Evolutionary conservation across 1,140 invertebrate genomes (phyloP), one percentile per base, ranked within the genome.

Genomic region (Heterodera carotae): DNA sequence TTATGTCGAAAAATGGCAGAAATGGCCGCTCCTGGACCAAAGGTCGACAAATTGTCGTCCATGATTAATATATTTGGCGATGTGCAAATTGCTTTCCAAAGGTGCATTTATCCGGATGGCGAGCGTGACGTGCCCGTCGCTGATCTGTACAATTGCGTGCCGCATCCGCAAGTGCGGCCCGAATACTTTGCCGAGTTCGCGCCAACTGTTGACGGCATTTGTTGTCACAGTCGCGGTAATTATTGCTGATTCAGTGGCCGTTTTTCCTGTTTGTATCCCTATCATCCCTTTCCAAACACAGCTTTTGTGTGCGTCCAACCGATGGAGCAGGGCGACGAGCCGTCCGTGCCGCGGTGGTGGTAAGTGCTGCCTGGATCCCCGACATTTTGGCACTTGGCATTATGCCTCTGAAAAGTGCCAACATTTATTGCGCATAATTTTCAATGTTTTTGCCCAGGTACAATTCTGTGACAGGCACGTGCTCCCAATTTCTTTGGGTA

Each of bases 281-380:
- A 39, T 39, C 39, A 34, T 74, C 79, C 69, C 48, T 31, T 10
- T 75, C 25, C 25, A 34, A 29, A 76, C 53, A n/a, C 15, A 77
- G 85, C 84, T 6, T 86, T 86, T 69, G 83, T 86, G 22, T 86
- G 84, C 73, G 76, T 84, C 34, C 85, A 85, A 68, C 84, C 85
- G 7, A 78, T 87, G 79, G 84, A 85, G 76, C 86, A 85, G 34
- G 84, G 84, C 25, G 84, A 85, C 6, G 85, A 86, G 33, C 84
- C 84, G 7, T 84, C 84, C 10, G 76, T 85, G 18, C 84, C 84
- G 4, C 77, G 84, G 33, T 86, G 84, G 84, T 86, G 85, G 85
- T 85, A 84, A 71, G 48, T 12, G n/a, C n/a, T n/a, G n/a, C n/a
- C n/a, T n/a, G n/a, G n/a, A n/a, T n/a, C n/a, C n/a, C n/a, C n/a